Evolutionary conservation across 2,888 invertebrate genomes (phyloP).

Genomic region (Philonicus albiceps): DNA sequence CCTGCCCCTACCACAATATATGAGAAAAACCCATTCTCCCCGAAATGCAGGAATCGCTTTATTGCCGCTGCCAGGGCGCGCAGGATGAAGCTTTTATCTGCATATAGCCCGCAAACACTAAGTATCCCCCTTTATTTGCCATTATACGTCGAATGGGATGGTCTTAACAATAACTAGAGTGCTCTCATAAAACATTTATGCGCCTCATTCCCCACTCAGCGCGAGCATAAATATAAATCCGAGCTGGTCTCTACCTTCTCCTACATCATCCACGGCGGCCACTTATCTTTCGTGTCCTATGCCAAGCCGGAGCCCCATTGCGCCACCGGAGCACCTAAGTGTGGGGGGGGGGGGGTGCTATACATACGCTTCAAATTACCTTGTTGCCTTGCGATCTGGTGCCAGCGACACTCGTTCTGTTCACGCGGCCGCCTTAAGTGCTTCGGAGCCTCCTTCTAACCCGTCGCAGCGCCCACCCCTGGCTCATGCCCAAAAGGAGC

Average conservation of each 20-base stretch:
- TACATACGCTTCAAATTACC: slow-evolving; percentile 30
- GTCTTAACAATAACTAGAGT: slow-evolving; percentile 47
- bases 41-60: slow-evolving; percentile 17
- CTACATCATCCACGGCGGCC: slow-evolving; percentile 12
- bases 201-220: slow-evolving; percentile 23
- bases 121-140: slow-evolving; percentile 46
- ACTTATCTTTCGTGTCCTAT: slow-evolving; percentile 15
- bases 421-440: slow-evolving; percentile 21
- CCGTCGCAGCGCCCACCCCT: no score
- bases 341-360: neutral
- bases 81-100: slow-evolving; percentile 42
- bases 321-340: neutral
- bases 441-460: neutral
- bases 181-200: slow-evolving; percentile 47
- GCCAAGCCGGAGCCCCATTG: neutral
- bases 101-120: slow-evolving; percentile 43
- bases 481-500: neutral
- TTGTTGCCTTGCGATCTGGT: slow-evolving; percentile 6
- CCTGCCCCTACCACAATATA: neutral
- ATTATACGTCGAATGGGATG: slow-evolving; percentile 44
- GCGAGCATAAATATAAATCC: slow-evolving; percentile 35
- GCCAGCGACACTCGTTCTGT: slow-evolving; percentile 20
- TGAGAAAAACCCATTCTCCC: neutral
- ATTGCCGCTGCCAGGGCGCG: neutral
- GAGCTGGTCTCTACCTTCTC: neutral